These are phyloP conservation scores for Coenobita brevimanus DNA, from an alignment of 1,140 invertebrate genomes.

Conservation along the genomic window DNA sequence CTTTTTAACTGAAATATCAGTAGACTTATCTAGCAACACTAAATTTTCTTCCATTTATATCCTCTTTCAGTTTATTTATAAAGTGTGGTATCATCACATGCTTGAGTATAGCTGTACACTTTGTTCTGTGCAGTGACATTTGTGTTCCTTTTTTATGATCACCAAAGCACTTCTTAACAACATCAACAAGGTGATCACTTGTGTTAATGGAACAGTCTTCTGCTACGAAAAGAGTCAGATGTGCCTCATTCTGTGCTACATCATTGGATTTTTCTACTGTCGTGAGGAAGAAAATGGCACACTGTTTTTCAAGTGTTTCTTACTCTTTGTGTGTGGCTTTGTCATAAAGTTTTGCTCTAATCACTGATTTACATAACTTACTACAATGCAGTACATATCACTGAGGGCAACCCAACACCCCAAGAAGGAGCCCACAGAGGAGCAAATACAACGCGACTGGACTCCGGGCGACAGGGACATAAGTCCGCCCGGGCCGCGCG, in stretches of 20 bases:
- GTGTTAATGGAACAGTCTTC: conserved; percentile 25
- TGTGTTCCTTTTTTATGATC: background rate
- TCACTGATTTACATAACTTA: too few species aligned
- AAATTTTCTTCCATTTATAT: conserved; percentile 15
- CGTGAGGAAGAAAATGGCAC: too few species aligned
- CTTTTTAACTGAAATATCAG: background rate
- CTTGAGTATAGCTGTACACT: conserved; percentile 6
- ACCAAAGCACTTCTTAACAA: background rate
- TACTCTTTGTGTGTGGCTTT: background rate
- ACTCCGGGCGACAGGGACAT: too few species aligned
- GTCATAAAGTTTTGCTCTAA: conserved; percentile 16
- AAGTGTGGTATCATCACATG: conserved; percentile 18
- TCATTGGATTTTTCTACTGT: background rate
- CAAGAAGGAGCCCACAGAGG: too few species aligned
- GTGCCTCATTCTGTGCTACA: conserved; percentile 7
- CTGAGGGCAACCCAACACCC: too few species aligned
- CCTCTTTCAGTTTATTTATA: conserved; percentile 14
- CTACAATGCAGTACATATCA: too few species aligned
- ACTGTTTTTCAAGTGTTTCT: background rate
- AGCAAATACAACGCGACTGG: too few species aligned
- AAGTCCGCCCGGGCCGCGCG: too few species aligned
- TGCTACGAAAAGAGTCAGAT: background rate
- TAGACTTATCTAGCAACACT: background rate
- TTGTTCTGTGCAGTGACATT: conserved; percentile 15
- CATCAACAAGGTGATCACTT: conserved; percentile 1